Evolutionary conservation across 2,888 invertebrate genomes (phyloP).

Genomic region (Isotomurus palustris): DNA sequence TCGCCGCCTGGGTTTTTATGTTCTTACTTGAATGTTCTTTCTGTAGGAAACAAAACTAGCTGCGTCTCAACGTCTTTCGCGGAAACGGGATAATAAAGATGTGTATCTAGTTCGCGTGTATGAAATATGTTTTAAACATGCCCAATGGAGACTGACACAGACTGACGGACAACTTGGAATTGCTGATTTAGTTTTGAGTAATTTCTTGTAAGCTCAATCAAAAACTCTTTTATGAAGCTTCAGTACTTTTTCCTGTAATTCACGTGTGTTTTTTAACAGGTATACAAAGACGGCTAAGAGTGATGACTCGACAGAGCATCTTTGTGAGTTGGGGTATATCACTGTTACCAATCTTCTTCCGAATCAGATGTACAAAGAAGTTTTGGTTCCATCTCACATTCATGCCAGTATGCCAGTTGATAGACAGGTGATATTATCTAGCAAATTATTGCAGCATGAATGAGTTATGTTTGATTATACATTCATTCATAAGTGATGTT

Average conservation of each 20-base stretch:
- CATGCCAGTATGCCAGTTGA: slow-evolving; percentile 86
- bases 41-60: slow-evolving; percentile 45
- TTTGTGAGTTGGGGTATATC: slow-evolving; percentile 91
- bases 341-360: slow-evolving; percentile 92
- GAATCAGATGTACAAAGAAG: slow-evolving; percentile 88
- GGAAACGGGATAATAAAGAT: slow-evolving; percentile 60
- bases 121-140: slow-evolving; percentile 97
- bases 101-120: slow-evolving; percentile 72
- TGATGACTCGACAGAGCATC: slow-evolving; percentile 95
- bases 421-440: slow-evolving; percentile 58
- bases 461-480: background rate
- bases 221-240: background rate
- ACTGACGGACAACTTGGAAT: slow-evolving; percentile 97
- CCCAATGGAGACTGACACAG: slow-evolving; percentile 96
- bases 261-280: slow-evolving; percentile 53
- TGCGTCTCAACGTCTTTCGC: slow-evolving; percentile 43
- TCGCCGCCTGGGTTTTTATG: background rate
- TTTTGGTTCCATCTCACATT: slow-evolving; percentile 71
- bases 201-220: slow-evolving; percentile 70
- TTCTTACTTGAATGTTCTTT: slow-evolving; percentile 3
- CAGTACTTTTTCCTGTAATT: background rate
- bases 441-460: background rate
- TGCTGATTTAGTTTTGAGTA: slow-evolving; percentile 89
- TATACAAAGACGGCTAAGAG: slow-evolving; percentile 94
- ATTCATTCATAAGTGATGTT: background rate